Conservation (phyloP, 35 echinoderm and acorn worm genomes). For the Apostichopus parvimensis region DNA sequence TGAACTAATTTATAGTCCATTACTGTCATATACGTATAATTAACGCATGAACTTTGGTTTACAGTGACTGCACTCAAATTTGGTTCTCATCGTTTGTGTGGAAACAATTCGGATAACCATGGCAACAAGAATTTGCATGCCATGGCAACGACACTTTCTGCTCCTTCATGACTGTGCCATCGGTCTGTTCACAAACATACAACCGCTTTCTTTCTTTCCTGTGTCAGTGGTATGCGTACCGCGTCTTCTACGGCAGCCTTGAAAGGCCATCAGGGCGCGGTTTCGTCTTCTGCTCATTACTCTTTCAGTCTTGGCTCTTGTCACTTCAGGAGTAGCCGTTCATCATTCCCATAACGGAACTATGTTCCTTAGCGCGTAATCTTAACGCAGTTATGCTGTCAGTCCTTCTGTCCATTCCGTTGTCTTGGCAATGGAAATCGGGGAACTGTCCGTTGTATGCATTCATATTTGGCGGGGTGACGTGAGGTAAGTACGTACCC, state of each 20-base stretch:
- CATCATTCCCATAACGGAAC: slow-evolving; percentile 90
- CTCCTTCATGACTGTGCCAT: neutral
- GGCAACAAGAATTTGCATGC: too few species aligned
- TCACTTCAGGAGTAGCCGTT: slow-evolving; percentile 81
- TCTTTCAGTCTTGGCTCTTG: neutral
- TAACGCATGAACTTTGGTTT: too few species aligned
- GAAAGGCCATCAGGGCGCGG: neutral
- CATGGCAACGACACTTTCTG: too few species aligned
- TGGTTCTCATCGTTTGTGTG: too few species aligned
- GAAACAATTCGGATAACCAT: too few species aligned
- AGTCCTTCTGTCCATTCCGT: slow-evolving; percentile 74
- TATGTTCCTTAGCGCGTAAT: slow-evolving; percentile 90
- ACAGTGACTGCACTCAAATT: too few species aligned
- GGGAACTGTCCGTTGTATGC: slow-evolving; percentile 89
- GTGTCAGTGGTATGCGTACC: neutral
- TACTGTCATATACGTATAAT: too few species aligned
- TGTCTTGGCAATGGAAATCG: slow-evolving; percentile 61
- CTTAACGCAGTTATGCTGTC: slow-evolving; percentile 90
- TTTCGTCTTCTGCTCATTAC: neutral
- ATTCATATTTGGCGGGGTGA: slow-evolving; percentile 55
- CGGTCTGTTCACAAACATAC: neutral
- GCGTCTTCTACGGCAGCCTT: neutral
- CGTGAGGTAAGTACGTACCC: slow-evolving; percentile 43
- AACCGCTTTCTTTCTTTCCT: neutral
- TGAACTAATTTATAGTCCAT: too few species aligned